These are phyloP conservation scores for Clepsis dumicolana DNA, from an alignment of 2,888 invertebrate species.

Conservation along the genomic window DNA sequence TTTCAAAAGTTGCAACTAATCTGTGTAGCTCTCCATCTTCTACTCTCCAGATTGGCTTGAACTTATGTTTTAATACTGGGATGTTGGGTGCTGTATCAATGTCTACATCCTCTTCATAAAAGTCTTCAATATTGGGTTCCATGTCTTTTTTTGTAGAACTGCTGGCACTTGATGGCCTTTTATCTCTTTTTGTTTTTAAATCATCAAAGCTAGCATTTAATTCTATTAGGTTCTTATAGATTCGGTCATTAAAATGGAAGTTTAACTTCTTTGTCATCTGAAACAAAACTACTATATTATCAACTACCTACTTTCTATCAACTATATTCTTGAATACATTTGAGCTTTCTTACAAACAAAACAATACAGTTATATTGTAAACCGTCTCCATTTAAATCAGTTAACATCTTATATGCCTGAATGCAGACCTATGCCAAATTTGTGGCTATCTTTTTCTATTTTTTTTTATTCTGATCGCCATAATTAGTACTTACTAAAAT, in stretches of 20 bases:
- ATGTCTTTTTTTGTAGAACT: slow-evolving; percentile 67
- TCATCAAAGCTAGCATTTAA: slow-evolving; percentile 69
- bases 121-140: slow-evolving; percentile 81
- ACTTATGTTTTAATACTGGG: slow-evolving; percentile 66
- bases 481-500: no score
- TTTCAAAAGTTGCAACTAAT: slow-evolving; percentile 71
- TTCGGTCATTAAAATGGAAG: slow-evolving; percentile 78
- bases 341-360: no score
- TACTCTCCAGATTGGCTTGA: slow-evolving; percentile 64
- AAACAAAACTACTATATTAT: slow-evolving; percentile 48
- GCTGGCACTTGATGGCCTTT: slow-evolving; percentile 51
- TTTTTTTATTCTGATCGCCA: no score
- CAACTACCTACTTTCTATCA: no score
- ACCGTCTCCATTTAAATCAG: no score
- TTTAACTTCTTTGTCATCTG: slow-evolving; percentile 79
- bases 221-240: slow-evolving; percentile 79
- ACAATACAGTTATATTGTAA: no score
- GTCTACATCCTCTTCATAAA: slow-evolving; percentile 69
- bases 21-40: slow-evolving; percentile 69
- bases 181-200: slow-evolving; percentile 61
- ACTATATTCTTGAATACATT: no score
- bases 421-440: no score
- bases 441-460: no score
- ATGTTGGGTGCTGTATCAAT: slow-evolving; percentile 67
- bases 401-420: no score